Conservation (phyloP, 2,797 vertebrate species). For the Choloepus didactylus region DNA sequence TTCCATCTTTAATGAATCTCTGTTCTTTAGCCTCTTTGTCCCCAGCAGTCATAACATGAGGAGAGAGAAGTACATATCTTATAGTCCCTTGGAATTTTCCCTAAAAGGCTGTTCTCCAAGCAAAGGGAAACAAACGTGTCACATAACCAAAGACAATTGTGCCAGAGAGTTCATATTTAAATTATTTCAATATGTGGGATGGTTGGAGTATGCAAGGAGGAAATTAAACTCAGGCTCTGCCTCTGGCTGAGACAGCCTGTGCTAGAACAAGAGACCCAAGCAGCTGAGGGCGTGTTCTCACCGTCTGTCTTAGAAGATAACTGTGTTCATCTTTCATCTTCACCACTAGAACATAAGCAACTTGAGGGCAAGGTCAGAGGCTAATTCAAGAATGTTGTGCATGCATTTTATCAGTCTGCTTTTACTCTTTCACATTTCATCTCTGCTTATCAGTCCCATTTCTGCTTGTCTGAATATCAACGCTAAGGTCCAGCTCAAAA, state of each 20-base stretch:
- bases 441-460: neutral
- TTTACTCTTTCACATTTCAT: neutral
- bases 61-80: neutral
- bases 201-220: neutral
- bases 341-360: neutral
- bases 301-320: neutral
- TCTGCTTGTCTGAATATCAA: neutral
- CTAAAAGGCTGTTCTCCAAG: neutral
- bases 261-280: neutral
- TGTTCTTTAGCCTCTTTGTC: neutral
- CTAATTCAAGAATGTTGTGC: neutral
- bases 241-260: neutral
- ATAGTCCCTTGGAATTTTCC: neutral
- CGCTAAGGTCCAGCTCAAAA: neutral
- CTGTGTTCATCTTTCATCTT: neutral
- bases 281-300: fast-evolving
- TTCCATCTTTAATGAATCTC: conserved; percentile 31
- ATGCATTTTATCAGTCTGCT: neutral
- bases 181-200: neutral
- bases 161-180: neutral
- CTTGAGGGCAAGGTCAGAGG: neutral
- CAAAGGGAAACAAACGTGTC: conserved; percentile 21
- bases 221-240: neutral
- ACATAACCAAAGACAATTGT: neutral
- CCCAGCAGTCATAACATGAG: neutral